Base-by-base conservation (phyloP, 1,140 invertebrate species). In the Campoletis sonorensis region DNA sequence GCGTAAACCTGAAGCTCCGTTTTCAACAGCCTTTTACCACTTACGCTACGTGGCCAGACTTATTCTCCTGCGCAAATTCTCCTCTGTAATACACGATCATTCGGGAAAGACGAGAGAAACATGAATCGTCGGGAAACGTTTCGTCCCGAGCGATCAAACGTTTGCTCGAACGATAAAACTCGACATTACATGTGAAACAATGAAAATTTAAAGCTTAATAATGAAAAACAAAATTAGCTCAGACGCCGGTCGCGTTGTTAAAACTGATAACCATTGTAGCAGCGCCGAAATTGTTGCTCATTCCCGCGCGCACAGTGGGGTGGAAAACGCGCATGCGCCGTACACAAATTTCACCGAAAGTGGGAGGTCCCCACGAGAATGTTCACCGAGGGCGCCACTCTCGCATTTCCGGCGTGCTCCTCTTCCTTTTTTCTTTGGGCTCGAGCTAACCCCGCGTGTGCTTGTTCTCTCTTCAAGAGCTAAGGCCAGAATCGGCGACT, bases 401-500 rank as follows among this genome's bases (percentile, higher is more conserved):
- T n/a, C n/a, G 23, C 54, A 64, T 26, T 77, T 77, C 73, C 73
- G 72, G 27, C 4, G 51, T 21, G 26, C 64, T 33, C 26, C 30
- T 64, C 67, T 51, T 78, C 26, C 23, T 15, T 49, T 40, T 80
- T 78, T 73, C 51, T 71, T 81, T 75, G 77, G 21, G 67, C 26
- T 79, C 23, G 64, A 37, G 54, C 76, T 45, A 11, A 70, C 8
- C 78, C 58, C 64, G 49, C 68, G 70, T 80, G 95, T 97, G 96
- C 96, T 97, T 97, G 96, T 97, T 95, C 96, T 97, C 96, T 87
- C 91, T 89, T 82, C 51, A 10, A 11, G 95, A 96, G 96, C 96
- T 97, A 97, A 97, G 96, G 96, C 95, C 95, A 85, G n/a, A 89
- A 93, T 94, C 92, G 95, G 95, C 96, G 94, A 97, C 96, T 97